Percentiles rank a stretch among this genome's conserved stretches.
Conservation (phyloP, 2,888 invertebrate species). For the Ectropis crepuscularia region DNA sequence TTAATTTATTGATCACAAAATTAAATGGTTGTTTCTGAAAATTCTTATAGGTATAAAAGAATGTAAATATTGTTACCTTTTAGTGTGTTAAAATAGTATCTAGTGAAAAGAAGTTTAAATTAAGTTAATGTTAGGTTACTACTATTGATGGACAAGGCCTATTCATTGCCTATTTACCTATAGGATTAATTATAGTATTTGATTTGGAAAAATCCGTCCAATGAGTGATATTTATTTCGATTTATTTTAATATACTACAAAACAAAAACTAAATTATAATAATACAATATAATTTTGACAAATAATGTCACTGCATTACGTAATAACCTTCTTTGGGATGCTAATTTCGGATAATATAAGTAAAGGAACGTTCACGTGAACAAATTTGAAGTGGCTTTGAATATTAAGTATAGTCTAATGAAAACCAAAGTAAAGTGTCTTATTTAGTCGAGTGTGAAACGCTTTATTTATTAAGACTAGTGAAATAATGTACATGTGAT, state of each 20-base stretch:
- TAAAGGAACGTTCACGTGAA: neutral
- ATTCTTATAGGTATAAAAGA: constrained; percentile 18
- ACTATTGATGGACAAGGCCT: constrained; percentile 1
- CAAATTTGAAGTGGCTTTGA: neutral
- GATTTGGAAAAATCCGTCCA: constrained; percentile 16
- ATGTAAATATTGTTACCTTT: constrained; percentile 59
- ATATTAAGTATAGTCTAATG: constrained; percentile 61
- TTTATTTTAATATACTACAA: too few relatives aligned
- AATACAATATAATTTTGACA: too few relatives aligned
- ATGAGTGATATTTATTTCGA: constrained; percentile 12
- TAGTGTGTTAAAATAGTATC: constrained; percentile 52
- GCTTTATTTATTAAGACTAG: constrained; percentile 77
- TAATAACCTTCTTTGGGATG: neutral
- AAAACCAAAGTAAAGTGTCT: constrained; percentile 82
- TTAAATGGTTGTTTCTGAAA: constrained; percentile 39
- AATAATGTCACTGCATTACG: too few relatives aligned
- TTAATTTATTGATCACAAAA: constrained; percentile 39
- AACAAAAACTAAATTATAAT: too few relatives aligned
- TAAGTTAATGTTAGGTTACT: neutral
- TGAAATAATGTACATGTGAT: constrained; percentile 7
- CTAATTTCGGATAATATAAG: neutral
- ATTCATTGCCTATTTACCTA: neutral
- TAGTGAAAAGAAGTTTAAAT: constrained; percentile 29
- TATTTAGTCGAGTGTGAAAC: constrained; percentile 81
- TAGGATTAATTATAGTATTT: neutral